phyloP scores from a whole-genome alignment of 2,113 vertebrate genomes.

The Erythrocercus mccallii region DNA sequence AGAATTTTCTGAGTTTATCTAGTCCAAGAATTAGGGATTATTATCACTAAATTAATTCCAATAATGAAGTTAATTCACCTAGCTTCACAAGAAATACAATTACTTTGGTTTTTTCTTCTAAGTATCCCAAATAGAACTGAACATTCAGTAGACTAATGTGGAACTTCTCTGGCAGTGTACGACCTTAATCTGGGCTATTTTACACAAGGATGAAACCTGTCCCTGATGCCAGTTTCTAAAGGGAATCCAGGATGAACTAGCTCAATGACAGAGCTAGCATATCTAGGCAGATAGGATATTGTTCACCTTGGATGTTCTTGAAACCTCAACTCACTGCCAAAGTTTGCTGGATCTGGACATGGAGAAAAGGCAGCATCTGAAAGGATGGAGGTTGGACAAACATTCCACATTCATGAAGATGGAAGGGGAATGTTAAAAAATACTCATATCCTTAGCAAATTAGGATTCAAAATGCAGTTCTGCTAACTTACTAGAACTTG shows the following conservation, averaged over 20 bases:
- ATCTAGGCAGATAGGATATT: not conserved
- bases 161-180: not conserved
- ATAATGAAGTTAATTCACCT: not conserved
- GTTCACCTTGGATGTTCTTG: not conserved
- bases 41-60: not conserved
- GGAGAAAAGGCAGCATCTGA: not conserved
- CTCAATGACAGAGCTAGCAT: not conserved
- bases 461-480: not conserved
- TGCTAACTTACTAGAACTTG: not conserved
- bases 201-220: not conserved
- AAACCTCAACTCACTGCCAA: not conserved
- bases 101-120: not conserved
- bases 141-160: not conserved
- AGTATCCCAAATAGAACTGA: not conserved
- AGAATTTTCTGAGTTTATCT: not conserved
- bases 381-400: not conserved
- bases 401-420: not conserved
- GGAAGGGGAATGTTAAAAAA: not conserved
- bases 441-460: not conserved
- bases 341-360: not conserved
- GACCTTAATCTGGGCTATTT: not conserved
- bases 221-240: not conserved
- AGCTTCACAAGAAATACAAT: not conserved
- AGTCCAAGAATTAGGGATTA: not conserved
- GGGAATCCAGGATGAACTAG: not conserved